phyloP scores from a whole-genome alignment of 2,888 invertebrate species.

The Thera obeliscata region DNA sequence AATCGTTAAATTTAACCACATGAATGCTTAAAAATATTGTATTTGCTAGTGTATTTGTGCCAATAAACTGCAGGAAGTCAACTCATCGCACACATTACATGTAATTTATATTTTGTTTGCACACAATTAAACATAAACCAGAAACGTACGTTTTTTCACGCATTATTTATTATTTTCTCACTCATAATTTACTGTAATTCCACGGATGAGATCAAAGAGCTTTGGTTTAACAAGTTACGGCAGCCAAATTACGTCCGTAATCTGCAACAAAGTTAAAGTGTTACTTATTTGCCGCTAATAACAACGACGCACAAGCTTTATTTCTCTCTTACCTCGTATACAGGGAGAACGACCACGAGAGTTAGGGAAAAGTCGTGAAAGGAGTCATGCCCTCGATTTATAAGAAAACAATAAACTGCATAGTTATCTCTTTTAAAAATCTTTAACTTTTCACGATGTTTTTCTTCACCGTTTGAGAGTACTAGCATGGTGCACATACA shows the following conservation, averaged over 20 bases:
- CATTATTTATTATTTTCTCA: constrained; percentile 1
- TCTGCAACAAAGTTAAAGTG: not conserved
- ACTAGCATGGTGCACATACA: too few relatives aligned
- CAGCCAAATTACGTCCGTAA: not conserved
- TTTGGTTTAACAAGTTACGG: not conserved
- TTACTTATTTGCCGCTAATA: too few relatives aligned
- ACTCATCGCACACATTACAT: constrained; percentile 9
- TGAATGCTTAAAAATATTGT: not conserved
- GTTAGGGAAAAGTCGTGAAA: too few relatives aligned
- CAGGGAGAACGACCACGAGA: too few relatives aligned
- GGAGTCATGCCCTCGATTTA: too few relatives aligned
- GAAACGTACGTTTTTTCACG: constrained; percentile 17
- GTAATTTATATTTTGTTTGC: not conserved
- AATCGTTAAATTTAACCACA: not conserved
- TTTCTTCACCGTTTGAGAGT: too few relatives aligned
- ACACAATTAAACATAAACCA: constrained; percentile 15
- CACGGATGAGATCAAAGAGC: constrained; percentile 24
- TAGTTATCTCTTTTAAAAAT: too few relatives aligned
- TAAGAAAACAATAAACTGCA: too few relatives aligned
- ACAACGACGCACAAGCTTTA: too few relatives aligned
- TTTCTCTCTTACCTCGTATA: too few relatives aligned
- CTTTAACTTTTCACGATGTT: too few relatives aligned
- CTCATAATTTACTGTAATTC: constrained; percentile 15
- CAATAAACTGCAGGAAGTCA: constrained; percentile 26
- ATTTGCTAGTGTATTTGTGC: constrained; percentile 9